Evolutionary conservation across 2,113 vertebrate species (phyloP).

Genomic region (Puffinus mauretanicus): DNA sequence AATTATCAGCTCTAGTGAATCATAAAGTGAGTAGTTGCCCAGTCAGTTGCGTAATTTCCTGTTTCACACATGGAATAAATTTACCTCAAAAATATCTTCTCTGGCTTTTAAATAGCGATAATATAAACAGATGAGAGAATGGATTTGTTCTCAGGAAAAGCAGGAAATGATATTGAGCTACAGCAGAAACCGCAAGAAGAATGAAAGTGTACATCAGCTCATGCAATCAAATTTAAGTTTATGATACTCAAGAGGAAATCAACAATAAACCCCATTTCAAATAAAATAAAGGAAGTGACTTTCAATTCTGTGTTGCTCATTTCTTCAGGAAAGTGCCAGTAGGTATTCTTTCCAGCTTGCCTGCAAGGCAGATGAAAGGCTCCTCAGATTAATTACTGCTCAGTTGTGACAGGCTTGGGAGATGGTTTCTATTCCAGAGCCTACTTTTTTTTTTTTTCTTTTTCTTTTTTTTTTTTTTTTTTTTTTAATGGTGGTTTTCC

Average conservation of each 20-base stretch:
- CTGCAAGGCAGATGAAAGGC: slow-evolving; percentile 12
- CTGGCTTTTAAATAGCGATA: background rate
- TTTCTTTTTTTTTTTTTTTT: background rate
- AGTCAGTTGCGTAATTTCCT: background rate
- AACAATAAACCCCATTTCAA: background rate
- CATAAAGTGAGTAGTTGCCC: background rate
- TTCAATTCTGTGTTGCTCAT: background rate
- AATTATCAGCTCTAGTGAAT: background rate
- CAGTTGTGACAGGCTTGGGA: background rate
- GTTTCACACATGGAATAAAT: background rate
- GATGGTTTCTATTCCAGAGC: background rate
- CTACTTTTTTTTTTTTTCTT: background rate
- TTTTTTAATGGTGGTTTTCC: background rate
- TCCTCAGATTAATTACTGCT: slow-evolving; percentile 54
- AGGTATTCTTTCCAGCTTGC: slow-evolving; percentile 1
- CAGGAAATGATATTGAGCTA: background rate
- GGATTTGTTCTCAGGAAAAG: background rate
- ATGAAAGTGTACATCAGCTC: background rate
- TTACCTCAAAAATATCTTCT: background rate
- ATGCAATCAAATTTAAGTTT: background rate
- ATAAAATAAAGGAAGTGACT: background rate
- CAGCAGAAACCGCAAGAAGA: background rate
- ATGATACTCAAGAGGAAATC: background rate
- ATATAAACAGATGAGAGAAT: background rate
- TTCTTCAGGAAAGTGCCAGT: slow-evolving; percentile 19